Conservation (phyloP, 2,113 vertebrate species). For the Lepus americanus region DNA sequence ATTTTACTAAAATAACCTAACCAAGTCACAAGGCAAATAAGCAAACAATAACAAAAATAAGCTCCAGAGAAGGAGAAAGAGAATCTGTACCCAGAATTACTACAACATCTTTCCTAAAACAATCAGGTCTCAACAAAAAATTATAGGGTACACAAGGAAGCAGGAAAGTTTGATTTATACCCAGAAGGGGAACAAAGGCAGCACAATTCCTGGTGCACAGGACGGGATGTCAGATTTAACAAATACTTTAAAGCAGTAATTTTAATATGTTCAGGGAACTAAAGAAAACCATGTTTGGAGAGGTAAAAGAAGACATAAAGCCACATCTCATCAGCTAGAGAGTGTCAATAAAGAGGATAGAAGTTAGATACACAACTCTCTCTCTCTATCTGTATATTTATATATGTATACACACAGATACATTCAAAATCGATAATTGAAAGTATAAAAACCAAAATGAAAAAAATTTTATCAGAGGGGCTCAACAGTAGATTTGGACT, state of each 20-base stretch:
- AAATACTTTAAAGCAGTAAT: neutral
- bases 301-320: neutral
- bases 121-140: neutral
- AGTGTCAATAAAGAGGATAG: neutral
- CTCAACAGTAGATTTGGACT: neutral
- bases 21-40: neutral
- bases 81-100: neutral
- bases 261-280: neutral
- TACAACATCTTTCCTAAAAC: neutral
- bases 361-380: neutral
- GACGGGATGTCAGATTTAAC: neutral
- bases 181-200: neutral
- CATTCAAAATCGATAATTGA: neutral
- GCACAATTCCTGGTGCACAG: no score
- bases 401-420: neutral
- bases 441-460: neutral
- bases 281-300: neutral
- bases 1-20: neutral
- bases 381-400: accelerated
- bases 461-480: neutral
- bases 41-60: neutral
- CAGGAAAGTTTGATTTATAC: neutral
- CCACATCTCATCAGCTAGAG: neutral
- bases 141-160: neutral
- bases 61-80: neutral